phyloP scores from a whole-genome alignment of 2,113 vertebrate genomes.

The Lamprologus speciosus region DNA sequence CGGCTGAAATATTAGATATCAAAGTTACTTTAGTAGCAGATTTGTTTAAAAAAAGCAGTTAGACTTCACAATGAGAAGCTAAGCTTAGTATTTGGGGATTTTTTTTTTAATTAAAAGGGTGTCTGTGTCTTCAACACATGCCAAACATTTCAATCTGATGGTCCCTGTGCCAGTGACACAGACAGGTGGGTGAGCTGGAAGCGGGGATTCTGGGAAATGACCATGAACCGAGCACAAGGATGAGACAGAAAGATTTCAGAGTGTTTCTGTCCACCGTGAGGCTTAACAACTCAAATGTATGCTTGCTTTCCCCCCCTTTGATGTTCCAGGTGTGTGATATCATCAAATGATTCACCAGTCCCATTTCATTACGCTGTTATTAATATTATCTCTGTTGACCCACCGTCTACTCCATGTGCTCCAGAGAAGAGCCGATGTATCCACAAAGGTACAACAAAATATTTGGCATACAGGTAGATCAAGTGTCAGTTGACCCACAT shows the following conservation, averaged over 20 bases:
- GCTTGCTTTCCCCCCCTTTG: conserved; percentile 28
- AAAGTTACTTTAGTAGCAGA: not conserved
- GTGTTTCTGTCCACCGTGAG: not conserved
- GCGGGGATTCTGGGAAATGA: conserved; percentile 8
- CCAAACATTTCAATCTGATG: conserved; percentile 16
- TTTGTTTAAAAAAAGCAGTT: not conserved
- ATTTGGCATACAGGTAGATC: not conserved
- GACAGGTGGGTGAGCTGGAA: not conserved
- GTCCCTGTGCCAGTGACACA: conserved; percentile 13
- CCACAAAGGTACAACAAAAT: not conserved
- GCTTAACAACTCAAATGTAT: conserved; percentile 5
- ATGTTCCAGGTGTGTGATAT: conserved; percentile 67
- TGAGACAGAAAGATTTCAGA: not conserved
- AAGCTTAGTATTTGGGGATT: not conserved
- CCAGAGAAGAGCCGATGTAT: not conserved
- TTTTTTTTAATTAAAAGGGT: not conserved
- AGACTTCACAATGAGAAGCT: not conserved
- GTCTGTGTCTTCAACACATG: not conserved
- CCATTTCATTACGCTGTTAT: conserved; percentile 51
- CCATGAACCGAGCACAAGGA: not conserved
- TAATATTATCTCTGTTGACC: conserved; percentile 41
- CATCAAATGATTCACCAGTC: conserved; percentile 38
- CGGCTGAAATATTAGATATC: not conserved
- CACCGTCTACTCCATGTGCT: not conserved
- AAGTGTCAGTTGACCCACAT: not conserved